phyloP scores from a whole-genome alignment of 2,797 vertebrate species.

The Gobionotothen gibberifrons region DNA sequence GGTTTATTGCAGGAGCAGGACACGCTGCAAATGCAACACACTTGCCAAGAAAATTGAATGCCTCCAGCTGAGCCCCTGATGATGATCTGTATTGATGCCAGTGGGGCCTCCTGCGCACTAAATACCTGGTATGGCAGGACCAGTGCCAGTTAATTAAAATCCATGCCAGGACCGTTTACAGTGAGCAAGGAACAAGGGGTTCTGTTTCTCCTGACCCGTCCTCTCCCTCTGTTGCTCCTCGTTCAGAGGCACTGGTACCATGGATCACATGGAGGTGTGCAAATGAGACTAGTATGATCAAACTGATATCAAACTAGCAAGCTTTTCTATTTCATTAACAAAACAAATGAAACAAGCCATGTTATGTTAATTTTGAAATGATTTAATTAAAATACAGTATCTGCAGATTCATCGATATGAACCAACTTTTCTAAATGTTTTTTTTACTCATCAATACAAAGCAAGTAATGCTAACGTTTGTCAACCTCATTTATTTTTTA shows the following conservation, averaged over 20 bases:
- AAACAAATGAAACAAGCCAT: not conserved
- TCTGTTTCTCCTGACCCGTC: conserved; percentile 68
- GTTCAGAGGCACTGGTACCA: conserved; percentile 16
- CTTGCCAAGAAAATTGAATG: conserved; percentile 45
- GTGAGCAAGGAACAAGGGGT: conserved; percentile 67
- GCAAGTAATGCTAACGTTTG: not conserved
- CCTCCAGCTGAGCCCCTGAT: conserved; percentile 60
- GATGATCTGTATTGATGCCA: conserved; percentile 67
- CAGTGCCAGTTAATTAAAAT: conserved; percentile 78
- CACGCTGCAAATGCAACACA: conserved; percentile 25
- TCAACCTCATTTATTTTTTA: not conserved
- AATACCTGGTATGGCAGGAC: conserved; percentile 67
- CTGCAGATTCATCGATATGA: not conserved
- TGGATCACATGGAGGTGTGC: conserved; percentile 20
- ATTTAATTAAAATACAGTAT: not conserved
- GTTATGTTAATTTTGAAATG: too few species aligned
- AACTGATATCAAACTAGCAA: not conserved
- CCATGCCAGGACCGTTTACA: conserved; percentile 64
- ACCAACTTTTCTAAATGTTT: not conserved
- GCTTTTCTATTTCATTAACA: not conserved
- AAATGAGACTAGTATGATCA: not conserved
- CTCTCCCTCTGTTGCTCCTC: conserved; percentile 40
- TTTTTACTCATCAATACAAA: not conserved
- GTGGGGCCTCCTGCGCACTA: conserved; percentile 63
- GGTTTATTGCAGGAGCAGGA: conserved; percentile 34